Percentiles rank a stretch among this genome's conserved stretches.
These are phyloP conservation scores for Ichneumon xanthorius DNA, from an alignment of 2,888 invertebrate genomes.

Conservation along the genomic window DNA sequence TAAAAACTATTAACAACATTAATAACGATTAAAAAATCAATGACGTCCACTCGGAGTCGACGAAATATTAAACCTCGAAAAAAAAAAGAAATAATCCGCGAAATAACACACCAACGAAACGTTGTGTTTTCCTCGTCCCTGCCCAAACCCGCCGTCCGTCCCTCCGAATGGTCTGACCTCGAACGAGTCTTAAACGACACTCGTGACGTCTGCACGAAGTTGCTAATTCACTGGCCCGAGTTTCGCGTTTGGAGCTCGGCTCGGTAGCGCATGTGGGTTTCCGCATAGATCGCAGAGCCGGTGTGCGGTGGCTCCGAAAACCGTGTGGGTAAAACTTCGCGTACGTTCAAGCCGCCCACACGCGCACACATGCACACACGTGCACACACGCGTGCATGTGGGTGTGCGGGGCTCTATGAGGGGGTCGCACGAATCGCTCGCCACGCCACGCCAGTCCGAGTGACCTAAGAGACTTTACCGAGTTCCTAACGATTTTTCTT, in stretches of 20 bases:
- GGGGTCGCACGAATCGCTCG: conserved; percentile 70
- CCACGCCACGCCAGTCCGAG: conserved; percentile 72
- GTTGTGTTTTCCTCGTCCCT: not conserved
- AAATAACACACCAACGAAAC: not conserved
- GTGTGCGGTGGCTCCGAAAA: not conserved
- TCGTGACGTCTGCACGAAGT: conserved; percentile 67
- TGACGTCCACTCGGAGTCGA: not conserved
- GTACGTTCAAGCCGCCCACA: not conserved
- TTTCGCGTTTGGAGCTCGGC: conserved; percentile 56
- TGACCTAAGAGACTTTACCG: conserved; percentile 78
- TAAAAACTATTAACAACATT: no score
- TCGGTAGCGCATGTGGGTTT: conserved; percentile 31
- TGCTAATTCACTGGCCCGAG: conserved; percentile 71
- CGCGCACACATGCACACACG: not conserved
- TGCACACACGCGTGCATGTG: not conserved
- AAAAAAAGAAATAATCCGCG: not conserved
- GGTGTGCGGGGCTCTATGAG: conserved; percentile 20
- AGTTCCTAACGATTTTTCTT: conserved; percentile 79
- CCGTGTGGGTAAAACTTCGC: not conserved
- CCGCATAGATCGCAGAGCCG: not conserved
- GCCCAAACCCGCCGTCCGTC: conserved; percentile 35
- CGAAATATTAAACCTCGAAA: no score
- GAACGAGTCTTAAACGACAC: conserved; percentile 69
- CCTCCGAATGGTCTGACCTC: conserved; percentile 69
- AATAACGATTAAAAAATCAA: no score